These are phyloP conservation scores for Hedychridium roseum DNA, from an alignment of 2,888 invertebrate species.

Conservation along the genomic window DNA sequence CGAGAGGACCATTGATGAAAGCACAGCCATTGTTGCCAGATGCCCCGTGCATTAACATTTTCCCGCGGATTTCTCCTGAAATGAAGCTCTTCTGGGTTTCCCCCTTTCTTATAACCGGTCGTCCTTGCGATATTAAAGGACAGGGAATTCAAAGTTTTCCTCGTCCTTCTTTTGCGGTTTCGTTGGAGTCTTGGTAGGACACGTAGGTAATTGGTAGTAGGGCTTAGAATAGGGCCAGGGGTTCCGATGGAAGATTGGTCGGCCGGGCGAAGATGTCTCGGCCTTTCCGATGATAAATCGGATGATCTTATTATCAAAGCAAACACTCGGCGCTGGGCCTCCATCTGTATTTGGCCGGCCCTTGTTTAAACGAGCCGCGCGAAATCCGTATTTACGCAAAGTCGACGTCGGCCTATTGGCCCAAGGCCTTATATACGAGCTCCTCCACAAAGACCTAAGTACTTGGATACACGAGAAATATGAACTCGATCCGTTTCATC, in stretches of 20 bases:
- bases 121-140: too few relatives aligned
- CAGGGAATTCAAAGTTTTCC: too few relatives aligned
- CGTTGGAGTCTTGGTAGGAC: too few relatives aligned
- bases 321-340: conserved; percentile 54
- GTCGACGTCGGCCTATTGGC: conserved; percentile 47
- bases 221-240: too few relatives aligned
- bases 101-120: conserved; percentile 18
- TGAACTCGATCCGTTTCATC: conserved; percentile 34
- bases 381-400: conserved; percentile 63
- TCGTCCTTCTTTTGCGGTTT: too few relatives aligned
- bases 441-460: conserved; percentile 50
- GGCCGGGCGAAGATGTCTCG: background rate
- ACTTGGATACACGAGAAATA: conserved; percentile 49
- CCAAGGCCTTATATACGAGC: conserved; percentile 44
- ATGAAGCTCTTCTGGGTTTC: conserved; percentile 50
- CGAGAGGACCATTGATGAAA: background rate
- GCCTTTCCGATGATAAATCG: conserved; percentile 52
- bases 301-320: conserved; percentile 58
- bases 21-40: conserved; percentile 64
- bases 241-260: too few relatives aligned
- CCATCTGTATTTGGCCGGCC: conserved; percentile 62
- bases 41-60: conserved; percentile 63
- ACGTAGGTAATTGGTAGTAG: too few relatives aligned
- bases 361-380: conserved; percentile 60
- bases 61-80: conserved; percentile 61